phyloP scores from a whole-genome alignment of 1,140 invertebrate genomes.

The Papilio aristodemus region DNA sequence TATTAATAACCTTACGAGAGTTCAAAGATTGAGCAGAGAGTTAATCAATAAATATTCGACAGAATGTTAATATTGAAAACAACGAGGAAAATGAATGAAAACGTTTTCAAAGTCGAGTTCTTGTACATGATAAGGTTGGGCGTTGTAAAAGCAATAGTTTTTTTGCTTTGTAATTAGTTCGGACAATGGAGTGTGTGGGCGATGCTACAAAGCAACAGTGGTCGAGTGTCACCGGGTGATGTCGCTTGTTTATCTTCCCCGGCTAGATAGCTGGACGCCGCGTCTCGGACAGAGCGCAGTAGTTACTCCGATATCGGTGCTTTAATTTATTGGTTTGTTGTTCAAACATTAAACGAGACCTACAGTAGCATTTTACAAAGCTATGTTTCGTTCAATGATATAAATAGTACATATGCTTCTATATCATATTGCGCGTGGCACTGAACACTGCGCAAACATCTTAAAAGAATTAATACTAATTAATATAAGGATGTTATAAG shows the following conservation, averaged over 20 bases:
- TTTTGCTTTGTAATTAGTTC: constrained; percentile 23
- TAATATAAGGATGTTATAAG: too few relatives aligned
- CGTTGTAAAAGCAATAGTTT: constrained; percentile 3
- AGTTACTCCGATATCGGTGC: constrained; percentile 27
- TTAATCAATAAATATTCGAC: neutral
- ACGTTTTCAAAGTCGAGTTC: neutral
- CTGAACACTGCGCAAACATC: too few relatives aligned
- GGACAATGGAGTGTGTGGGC: constrained; percentile 27
- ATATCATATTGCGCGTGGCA: too few relatives aligned
- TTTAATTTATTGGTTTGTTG: constrained; percentile 32
- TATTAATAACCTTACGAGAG: neutral
- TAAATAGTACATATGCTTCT: neutral
- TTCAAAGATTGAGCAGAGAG: constrained; percentile 1
- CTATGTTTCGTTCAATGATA: neutral
- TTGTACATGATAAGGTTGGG: constrained; percentile 2
- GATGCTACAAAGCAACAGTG: constrained; percentile 41
- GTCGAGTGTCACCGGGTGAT: constrained; percentile 39
- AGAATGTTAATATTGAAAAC: neutral
- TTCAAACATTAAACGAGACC: constrained; percentile 13
- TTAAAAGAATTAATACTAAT: too few relatives aligned
- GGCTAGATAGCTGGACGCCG: constrained; percentile 54
- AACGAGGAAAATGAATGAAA: neutral
- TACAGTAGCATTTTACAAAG: neutral
- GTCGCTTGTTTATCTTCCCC: constrained; percentile 50
- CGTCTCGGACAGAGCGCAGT: constrained; percentile 39